Conservation (phyloP, 2,113 vertebrate species). For the Mustelus asterias region DNA sequence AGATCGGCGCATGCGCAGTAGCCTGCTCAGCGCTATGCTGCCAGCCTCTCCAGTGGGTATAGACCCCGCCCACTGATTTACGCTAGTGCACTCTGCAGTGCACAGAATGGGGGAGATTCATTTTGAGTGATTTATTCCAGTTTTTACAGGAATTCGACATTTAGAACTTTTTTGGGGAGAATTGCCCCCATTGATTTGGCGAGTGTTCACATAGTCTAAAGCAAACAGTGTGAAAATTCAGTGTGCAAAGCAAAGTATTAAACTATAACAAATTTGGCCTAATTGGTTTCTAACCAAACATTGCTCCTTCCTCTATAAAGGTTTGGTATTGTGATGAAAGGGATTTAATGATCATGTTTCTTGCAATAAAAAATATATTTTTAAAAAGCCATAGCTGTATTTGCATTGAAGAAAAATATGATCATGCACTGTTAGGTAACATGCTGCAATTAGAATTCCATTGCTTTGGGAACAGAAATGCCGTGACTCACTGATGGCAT, state of each 20-base stretch:
- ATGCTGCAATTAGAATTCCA: neutral
- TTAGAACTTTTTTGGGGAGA: too few relatives aligned
- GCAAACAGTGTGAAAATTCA: neutral
- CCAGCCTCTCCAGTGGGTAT: too few relatives aligned
- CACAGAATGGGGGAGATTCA: too few relatives aligned
- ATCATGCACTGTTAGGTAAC: neutral
- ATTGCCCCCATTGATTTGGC: too few relatives aligned
- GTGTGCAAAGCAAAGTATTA: neutral
- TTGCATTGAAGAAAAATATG: neutral
- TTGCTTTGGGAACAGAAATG: neutral
- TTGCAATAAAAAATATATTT: neutral
- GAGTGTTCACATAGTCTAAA: neutral
- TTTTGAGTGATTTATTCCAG: too few relatives aligned
- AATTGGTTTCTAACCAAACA: neutral
- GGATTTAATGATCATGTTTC: neutral
- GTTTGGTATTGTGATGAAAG: neutral
- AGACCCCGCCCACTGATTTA: too few relatives aligned
- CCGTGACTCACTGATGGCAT: neutral
- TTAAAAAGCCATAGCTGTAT: neutral
- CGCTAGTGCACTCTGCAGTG: too few relatives aligned
- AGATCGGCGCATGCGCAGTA: too few relatives aligned
- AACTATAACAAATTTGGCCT: neutral
- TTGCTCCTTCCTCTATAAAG: neutral
- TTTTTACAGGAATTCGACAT: too few relatives aligned
- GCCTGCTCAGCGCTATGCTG: too few relatives aligned